Percentiles rank a stretch among this genome's conserved stretches.
These are phyloP conservation scores for Daboia siamensis DNA, from an alignment of 2,113 vertebrate genomes.

Conservation along the genomic window DNA sequence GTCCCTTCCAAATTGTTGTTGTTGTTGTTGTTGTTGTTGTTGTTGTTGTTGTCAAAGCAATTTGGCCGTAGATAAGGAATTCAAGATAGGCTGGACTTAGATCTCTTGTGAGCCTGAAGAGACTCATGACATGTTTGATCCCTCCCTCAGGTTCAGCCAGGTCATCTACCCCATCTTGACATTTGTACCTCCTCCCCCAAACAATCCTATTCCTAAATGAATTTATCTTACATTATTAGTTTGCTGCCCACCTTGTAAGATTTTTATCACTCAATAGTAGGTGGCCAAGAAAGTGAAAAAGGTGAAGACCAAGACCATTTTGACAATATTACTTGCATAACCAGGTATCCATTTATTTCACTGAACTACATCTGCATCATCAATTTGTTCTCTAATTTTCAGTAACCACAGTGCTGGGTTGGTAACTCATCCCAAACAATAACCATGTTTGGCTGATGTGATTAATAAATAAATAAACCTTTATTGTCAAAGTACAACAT, in stretches of 20 bases:
- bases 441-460: not conserved
- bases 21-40: no score
- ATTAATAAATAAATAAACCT: not conserved
- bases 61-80: not conserved
- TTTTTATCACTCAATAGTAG: not conserved
- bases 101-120: not conserved
- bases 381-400: not conserved
- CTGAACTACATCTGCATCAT: not conserved
- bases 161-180: not conserved
- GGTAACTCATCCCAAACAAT: slow-evolving; percentile 13
- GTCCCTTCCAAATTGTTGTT: no score
- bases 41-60: not conserved
- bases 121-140: not conserved
- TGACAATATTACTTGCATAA: not conserved
- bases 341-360: slow-evolving; percentile 1
- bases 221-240: not conserved
- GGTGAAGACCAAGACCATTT: not conserved
- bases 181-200: not conserved
- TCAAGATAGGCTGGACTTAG: not conserved
- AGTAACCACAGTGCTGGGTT: slow-evolving; percentile 2
- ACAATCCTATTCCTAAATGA: not conserved
- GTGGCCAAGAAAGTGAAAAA: not conserved
- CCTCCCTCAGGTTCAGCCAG: not conserved
- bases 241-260: not conserved
- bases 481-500: no score